These are phyloP conservation scores for Lichenostomus cassidix DNA, from an alignment of 2,113 vertebrate species.

Conservation along the genomic window DNA sequence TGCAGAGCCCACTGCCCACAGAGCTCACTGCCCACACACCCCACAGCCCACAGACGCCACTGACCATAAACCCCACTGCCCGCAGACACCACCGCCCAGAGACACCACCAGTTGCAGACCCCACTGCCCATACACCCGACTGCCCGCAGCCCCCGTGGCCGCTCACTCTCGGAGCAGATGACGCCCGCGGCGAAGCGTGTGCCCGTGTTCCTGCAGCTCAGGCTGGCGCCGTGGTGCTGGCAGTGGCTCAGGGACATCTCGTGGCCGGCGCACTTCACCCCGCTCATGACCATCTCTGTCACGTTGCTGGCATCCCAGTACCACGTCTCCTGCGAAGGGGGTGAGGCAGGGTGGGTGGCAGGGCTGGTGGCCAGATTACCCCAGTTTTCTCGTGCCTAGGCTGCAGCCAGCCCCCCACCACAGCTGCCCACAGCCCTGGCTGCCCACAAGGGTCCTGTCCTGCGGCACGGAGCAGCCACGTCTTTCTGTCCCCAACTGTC, in stretches of 20 bases:
- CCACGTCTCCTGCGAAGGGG: conserved; percentile 90
- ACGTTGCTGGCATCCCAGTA: conserved; percentile 95
- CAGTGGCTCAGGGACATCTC: conserved; percentile 92
- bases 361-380: background rate
- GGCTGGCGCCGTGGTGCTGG: conserved; percentile 79
- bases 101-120: too few relatives aligned
- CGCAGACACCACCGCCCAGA: too few relatives aligned
- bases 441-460: background rate
- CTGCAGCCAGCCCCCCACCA: background rate
- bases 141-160: fast-evolving
- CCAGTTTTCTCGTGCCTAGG: fast-evolving
- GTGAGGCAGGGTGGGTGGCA: background rate
- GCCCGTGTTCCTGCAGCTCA: conserved; percentile 84
- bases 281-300: conserved; percentile 91
- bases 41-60: background rate
- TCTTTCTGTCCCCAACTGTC: background rate
- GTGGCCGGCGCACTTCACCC: conserved; percentile 85
- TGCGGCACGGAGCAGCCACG: fast-evolving
- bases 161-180: conserved; percentile 98
- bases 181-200: conserved; percentile 89
- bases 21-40: fast-evolving
- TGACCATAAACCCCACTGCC: background rate
- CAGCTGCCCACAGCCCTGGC: fast-evolving
- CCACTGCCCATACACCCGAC: fast-evolving
- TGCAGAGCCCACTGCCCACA: background rate